Evolutionary conservation across 2,113 vertebrate species (phyloP).

Genomic region (Psittacula cyanocephala): DNA sequence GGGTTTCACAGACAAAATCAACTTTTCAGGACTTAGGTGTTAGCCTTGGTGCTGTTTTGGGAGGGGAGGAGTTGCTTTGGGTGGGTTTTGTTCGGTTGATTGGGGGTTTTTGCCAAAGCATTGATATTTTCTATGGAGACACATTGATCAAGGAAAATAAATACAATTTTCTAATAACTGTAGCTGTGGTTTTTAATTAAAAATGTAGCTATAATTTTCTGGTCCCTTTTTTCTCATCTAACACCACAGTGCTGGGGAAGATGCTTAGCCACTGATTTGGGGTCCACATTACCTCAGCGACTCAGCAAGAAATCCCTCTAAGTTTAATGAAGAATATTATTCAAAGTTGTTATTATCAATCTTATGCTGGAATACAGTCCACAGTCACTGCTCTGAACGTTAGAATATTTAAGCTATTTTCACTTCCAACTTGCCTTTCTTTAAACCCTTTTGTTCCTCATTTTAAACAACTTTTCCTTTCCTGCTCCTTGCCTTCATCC

Average conservation of each 20-base stretch:
- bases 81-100: not conserved
- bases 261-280: not conserved
- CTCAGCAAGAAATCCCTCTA: not conserved
- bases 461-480: not conserved
- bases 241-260: not conserved
- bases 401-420: not conserved
- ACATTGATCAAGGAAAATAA: not conserved
- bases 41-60: not conserved
- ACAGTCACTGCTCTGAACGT: not conserved
- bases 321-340: not conserved
- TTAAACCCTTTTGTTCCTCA: not conserved
- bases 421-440: not conserved
- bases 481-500: not conserved
- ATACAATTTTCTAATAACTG: not conserved
- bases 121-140: not conserved
- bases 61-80: not conserved
- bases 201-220: not conserved
- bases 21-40: not conserved
- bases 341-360: not conserved
- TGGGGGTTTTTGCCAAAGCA: not conserved
- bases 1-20: not conserved
- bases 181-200: not conserved
- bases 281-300: not conserved
- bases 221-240: not conserved
- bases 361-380: not conserved